Percentiles rank a stretch among this genome's conserved stretches.
These are phyloP conservation scores for Wasmannia auropunctata DNA, from an alignment of 1,140 invertebrate genomes.

Conservation along the genomic window DNA sequence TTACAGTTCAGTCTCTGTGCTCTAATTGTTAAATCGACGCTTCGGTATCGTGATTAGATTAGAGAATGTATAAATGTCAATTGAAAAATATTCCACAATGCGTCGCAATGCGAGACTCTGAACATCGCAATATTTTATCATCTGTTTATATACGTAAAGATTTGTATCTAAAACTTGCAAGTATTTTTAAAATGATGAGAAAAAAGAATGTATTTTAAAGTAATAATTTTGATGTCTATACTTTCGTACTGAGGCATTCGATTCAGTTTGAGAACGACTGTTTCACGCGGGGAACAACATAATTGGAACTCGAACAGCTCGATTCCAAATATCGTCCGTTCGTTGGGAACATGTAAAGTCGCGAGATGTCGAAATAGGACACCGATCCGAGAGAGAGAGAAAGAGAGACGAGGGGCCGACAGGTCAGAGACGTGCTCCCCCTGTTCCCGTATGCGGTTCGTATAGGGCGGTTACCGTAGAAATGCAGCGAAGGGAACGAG, in stretches of 20 bases:
- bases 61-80: too few relatives aligned
- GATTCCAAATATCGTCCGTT: background rate
- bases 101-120: background rate
- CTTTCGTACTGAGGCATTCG: background rate
- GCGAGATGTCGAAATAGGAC: slow-evolving; percentile 58
- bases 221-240: background rate
- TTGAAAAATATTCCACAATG: background rate
- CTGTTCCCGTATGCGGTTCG: slow-evolving; percentile 19
- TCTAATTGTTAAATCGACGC: slow-evolving; percentile 24
- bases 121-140: background rate
- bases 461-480: slow-evolving; percentile 61
- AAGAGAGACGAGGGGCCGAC: slow-evolving; percentile 45
- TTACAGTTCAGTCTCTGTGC: background rate
- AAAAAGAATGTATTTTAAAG: background rate
- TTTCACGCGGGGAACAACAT: slow-evolving; percentile 16
- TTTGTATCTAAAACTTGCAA: background rate
- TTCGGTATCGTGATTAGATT: slow-evolving; percentile 8
- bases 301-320: slow-evolving; percentile 46
- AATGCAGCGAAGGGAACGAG: slow-evolving; percentile 63
- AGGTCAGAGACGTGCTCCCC: slow-evolving; percentile 23
- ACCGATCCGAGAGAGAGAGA: slow-evolving; percentile 26
- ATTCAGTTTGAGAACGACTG: background rate
- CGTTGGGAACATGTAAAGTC: slow-evolving; percentile 39
- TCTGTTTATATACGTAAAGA: background rate
- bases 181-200: background rate